phyloP scores from a whole-genome alignment of 2,113 vertebrate genomes.

The Panthera tigris region DNA sequence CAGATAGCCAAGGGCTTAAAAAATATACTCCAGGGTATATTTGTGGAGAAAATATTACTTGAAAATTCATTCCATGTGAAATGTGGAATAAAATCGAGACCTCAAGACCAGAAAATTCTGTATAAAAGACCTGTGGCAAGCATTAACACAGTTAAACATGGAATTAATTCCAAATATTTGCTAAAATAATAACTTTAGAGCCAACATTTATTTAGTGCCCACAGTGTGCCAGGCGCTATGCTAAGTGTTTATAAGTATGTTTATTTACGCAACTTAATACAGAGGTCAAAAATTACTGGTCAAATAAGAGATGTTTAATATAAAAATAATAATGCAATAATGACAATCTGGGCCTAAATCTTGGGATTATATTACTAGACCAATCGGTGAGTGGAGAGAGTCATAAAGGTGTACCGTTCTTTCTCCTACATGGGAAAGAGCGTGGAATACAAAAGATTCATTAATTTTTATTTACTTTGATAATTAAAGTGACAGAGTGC shows the following conservation, averaged over 20 bases:
- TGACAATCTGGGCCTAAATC: neutral
- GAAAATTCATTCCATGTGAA: conserved; percentile 14
- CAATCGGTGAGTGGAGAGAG: neutral
- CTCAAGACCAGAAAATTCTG: neutral
- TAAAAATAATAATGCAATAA: neutral
- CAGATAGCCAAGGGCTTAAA: neutral
- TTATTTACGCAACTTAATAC: neutral
- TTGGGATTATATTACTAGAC: neutral
- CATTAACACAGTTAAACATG: neutral
- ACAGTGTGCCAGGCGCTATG: neutral
- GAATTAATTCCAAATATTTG: conserved; percentile 25
- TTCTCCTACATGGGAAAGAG: neutral
- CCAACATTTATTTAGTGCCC: neutral
- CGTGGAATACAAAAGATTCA: neutral
- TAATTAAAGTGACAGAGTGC: neutral
- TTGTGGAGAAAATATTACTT: neutral
- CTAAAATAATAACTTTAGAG: neutral
- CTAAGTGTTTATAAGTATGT: neutral
- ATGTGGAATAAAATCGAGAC: neutral
- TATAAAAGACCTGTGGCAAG: neutral
- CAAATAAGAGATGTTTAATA: neutral
- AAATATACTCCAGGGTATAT: neutral
- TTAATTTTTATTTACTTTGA: neutral
- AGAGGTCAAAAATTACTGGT: neutral
- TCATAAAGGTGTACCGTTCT: neutral